Conservation (phyloP, 2,888 invertebrate species). For the Ormyrus nitidulus region DNA sequence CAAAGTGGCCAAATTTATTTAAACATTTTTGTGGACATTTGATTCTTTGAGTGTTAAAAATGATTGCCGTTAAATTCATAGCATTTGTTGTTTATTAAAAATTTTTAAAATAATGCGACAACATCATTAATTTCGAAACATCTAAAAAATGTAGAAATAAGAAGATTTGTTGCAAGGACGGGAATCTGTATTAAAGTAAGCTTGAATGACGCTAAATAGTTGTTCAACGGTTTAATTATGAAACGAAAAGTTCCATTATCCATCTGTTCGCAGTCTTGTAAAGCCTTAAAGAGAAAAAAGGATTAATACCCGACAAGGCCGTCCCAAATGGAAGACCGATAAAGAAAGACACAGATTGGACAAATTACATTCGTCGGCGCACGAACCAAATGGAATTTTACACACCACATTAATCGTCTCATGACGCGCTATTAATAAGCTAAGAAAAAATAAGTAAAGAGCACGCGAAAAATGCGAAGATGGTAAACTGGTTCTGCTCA, state of each 20-base stretch:
- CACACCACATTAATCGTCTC: conserved; percentile 23
- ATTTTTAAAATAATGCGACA: no score
- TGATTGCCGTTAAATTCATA: no score
- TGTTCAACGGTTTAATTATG: background rate
- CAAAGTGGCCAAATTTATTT: no score
- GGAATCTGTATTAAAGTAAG: no score
- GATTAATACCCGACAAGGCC: background rate
- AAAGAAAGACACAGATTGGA: conserved; percentile 40
- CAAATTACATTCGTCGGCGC: conserved; percentile 40
- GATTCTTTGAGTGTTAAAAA: no score
- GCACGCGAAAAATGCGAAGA: background rate
- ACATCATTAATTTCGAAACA: no score
- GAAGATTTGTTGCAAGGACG: no score
- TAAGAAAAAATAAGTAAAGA: conserved; percentile 12
- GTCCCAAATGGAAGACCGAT: conserved; percentile 26
- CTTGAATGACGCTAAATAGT: background rate
- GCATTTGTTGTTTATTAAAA: no score
- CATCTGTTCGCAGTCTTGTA: background rate
- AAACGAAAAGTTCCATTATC: conserved; percentile 3
- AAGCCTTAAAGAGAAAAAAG: background rate
- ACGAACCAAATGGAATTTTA: conserved; percentile 24
- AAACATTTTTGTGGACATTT: no score
- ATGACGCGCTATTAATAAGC: conserved; percentile 35
- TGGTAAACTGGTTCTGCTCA: conserved; percentile 15
- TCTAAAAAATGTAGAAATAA: no score